These are phyloP conservation scores for Antennarius maculatus DNA, from an alignment of 2,797 vertebrate genomes.

Conservation along the genomic window DNA sequence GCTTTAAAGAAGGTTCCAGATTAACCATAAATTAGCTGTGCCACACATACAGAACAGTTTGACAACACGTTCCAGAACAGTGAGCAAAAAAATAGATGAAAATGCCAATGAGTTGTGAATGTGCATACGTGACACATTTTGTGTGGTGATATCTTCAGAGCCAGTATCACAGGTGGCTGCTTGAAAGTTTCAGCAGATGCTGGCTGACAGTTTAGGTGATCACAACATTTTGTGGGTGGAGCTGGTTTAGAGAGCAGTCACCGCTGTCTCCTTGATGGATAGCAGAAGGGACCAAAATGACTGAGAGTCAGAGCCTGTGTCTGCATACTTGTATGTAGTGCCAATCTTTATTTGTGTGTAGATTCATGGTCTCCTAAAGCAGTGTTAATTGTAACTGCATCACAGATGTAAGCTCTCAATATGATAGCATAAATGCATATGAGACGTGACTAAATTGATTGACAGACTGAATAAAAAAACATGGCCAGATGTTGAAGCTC, in stretches of 20 bases:
- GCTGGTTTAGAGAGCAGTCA: constrained; percentile 77
- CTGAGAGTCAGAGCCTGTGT: constrained; percentile 75
- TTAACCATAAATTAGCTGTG: constrained; percentile 9
- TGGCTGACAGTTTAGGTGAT: constrained; percentile 81
- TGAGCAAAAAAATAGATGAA: constrained; percentile 48
- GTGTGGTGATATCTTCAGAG: constrained; percentile 62
- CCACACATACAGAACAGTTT: constrained; percentile 51
- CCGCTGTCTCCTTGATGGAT: constrained; percentile 80
- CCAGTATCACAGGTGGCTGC: constrained; percentile 70
- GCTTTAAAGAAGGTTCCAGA: constrained; percentile 41
- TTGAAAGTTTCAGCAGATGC: constrained; percentile 81
- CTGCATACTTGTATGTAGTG: constrained; percentile 67
- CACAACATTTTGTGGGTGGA: constrained; percentile 79
- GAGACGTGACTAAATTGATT: constrained; percentile 68
- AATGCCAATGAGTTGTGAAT: constrained; percentile 56
- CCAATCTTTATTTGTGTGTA: constrained; percentile 57
- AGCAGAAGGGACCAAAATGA: constrained; percentile 81
- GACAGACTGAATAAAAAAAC: constrained; percentile 78
- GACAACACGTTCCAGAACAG: constrained; percentile 43
- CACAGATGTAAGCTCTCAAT: constrained; percentile 64
- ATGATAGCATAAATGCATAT: constrained; percentile 57
- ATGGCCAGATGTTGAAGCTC: constrained; percentile 79
- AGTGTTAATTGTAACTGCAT: constrained; percentile 58
- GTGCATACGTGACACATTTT: constrained; percentile 69
- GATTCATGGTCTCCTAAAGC: constrained; percentile 31